Conservation (phyloP, 2,888 invertebrate species). For the Drosophila sordidapex region DNA sequence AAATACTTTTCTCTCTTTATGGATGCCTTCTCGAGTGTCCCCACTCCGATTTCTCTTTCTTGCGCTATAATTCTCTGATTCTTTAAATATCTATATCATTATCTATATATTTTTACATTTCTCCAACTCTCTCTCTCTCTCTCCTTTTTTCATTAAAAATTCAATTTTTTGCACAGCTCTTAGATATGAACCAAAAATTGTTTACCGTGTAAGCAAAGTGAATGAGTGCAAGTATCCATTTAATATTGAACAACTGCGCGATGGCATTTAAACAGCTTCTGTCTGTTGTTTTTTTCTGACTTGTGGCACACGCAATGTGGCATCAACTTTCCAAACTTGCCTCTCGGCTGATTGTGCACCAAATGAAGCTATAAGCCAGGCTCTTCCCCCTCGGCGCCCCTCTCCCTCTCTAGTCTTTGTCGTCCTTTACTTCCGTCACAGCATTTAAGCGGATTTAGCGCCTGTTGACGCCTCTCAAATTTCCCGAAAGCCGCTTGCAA, state of each 20-base stretch:
- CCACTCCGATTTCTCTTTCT: background rate
- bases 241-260: constrained; percentile 40
- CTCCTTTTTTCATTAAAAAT: too few species aligned
- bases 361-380: constrained; percentile 41
- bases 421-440: constrained; percentile 58
- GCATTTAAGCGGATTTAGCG: constrained; percentile 81
- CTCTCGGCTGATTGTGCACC: constrained; percentile 7
- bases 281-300: constrained; percentile 16
- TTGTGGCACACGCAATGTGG: constrained; percentile 54
- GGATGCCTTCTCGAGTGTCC: accelerated
- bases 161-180: background rate
- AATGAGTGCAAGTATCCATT: constrained; percentile 63
- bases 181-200: background rate
- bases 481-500: constrained; percentile 61
- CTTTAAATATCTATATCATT: background rate
- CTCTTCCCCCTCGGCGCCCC: background rate
- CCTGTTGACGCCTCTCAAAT: constrained; percentile 83
- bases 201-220: background rate
- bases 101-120: too few species aligned
- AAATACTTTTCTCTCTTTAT: background rate
- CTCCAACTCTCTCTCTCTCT: background rate
- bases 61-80: accelerated
- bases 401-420: background rate
- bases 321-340: constrained; percentile 46
- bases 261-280: constrained; percentile 61